Percentiles rank a stretch among this genome's conserved stretches.
Evolutionary conservation across 92 coral and sea anemone species (phyloP).

Genomic region (Porites rus): DNA sequence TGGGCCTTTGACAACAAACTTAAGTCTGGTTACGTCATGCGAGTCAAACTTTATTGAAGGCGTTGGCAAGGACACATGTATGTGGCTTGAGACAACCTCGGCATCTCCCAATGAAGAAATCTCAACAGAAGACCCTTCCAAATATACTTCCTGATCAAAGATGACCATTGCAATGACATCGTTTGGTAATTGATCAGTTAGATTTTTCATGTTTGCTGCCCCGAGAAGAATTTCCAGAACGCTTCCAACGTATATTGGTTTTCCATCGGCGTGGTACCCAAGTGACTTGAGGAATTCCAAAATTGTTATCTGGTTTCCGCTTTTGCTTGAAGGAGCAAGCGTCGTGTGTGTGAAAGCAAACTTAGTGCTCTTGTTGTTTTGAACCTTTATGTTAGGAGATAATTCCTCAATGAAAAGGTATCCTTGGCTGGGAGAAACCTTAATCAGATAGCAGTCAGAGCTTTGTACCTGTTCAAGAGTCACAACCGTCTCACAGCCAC

Average conservation of each 20-base stretch:
- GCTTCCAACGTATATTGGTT: neutral
- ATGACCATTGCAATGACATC: neutral
- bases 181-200: neutral
- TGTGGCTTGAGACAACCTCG: slow-evolving; percentile 19
- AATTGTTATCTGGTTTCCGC: neutral
- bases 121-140: neutral
- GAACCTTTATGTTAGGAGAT: neutral
- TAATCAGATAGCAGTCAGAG: neutral
- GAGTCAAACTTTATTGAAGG: neutral
- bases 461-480: neutral
- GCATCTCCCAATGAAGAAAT: neutral
- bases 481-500: neutral
- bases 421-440: neutral
- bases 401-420: neutral
- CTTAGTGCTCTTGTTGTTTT: neutral
- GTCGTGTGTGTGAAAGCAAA: slow-evolving; percentile 19
- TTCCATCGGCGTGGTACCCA: neutral
- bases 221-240: slow-evolving; percentile 26
- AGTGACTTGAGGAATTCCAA: slow-evolving; percentile 5
- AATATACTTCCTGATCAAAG: slow-evolving; percentile 14
- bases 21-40: neutral
- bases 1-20: slow-evolving; percentile 3
- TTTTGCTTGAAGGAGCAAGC: neutral
- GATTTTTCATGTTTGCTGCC: neutral
- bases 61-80: neutral